Evolutionary conservation across 2,113 vertebrate species (phyloP).

Genomic region (Brienomyrus longianalis): DNA sequence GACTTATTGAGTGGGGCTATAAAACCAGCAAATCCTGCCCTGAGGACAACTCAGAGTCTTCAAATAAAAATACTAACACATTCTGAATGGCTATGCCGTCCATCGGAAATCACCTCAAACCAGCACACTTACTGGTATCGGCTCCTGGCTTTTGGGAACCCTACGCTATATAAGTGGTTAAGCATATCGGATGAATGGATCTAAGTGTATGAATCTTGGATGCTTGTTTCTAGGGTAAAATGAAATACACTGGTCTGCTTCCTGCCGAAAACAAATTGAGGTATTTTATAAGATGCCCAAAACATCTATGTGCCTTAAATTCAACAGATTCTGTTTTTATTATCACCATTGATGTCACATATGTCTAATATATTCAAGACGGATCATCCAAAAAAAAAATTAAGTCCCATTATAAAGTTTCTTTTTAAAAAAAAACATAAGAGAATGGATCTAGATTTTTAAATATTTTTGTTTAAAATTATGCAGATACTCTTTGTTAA

Average conservation of each 20-base stretch:
- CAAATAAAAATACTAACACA: neutral
- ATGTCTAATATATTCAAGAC: neutral
- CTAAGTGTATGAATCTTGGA: neutral
- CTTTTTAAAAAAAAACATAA: neutral
- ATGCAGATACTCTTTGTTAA: neutral
- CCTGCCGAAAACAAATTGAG: neutral
- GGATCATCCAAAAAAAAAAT: neutral
- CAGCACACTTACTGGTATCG: neutral
- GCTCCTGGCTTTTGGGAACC: neutral
- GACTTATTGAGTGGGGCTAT: neutral
- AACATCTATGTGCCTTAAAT: neutral
- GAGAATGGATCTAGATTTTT: neutral
- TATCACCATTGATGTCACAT: neutral
- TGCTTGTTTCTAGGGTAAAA: neutral
- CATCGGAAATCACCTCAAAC: neutral
- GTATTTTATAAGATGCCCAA: neutral
- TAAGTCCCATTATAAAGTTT: neutral
- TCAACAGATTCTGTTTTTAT: neutral
- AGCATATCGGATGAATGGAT: neutral
- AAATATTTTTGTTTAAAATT: neutral
- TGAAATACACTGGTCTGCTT: neutral
- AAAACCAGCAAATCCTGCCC: neutral
- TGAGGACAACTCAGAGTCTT: neutral
- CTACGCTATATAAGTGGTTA: neutral
- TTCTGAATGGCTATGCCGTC: neutral